phyloP scores from a whole-genome alignment of 2,888 invertebrate species.

The Epicampocera succincta region DNA sequence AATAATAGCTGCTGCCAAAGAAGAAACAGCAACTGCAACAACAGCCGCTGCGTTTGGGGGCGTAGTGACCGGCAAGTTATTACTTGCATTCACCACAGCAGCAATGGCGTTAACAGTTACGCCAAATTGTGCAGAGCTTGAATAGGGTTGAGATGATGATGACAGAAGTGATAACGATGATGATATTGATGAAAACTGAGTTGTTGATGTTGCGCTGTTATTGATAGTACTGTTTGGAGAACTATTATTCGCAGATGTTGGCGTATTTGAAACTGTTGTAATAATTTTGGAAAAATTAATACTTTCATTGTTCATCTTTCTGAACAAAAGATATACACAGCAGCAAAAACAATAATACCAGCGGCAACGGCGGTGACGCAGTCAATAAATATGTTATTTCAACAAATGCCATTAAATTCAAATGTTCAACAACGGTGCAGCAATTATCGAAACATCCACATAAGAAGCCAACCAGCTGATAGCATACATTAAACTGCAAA shows the following conservation, averaged over 20 bases:
- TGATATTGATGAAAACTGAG: conserved; percentile 57
- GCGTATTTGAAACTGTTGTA: conserved; percentile 51
- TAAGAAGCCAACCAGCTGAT: conserved; percentile 38
- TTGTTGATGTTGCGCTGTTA: conserved; percentile 37
- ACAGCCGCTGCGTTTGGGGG: conserved; percentile 70
- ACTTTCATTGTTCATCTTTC: conserved; percentile 79
- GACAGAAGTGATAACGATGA: conserved; percentile 53
- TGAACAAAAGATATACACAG: conserved; percentile 61
- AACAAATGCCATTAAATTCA: conserved; percentile 71
- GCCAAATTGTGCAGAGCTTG: conserved; percentile 59
- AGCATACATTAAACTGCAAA: background rate
- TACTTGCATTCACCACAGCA: conserved; percentile 63
- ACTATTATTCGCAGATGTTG: conserved; percentile 46
- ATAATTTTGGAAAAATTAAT: conserved; percentile 70
- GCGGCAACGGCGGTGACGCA: conserved; percentile 63
- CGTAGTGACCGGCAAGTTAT: conserved; percentile 57
- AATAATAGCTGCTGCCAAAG: conserved; percentile 74
- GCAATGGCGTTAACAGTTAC: conserved; percentile 63
- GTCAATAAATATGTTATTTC: conserved; percentile 53
- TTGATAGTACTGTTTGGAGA: conserved; percentile 29
- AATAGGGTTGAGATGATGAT: conserved; percentile 51
- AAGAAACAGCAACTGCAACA: conserved; percentile 69
- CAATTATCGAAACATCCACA: conserved; percentile 38
- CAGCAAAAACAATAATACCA: conserved; percentile 59
- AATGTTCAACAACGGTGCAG: conserved; percentile 38